Percentiles rank a stretch among this genome's conserved stretches.
These are phyloP conservation scores for Neogale vison DNA, from an alignment of 2,113 vertebrate genomes.

Conservation along the genomic window DNA sequence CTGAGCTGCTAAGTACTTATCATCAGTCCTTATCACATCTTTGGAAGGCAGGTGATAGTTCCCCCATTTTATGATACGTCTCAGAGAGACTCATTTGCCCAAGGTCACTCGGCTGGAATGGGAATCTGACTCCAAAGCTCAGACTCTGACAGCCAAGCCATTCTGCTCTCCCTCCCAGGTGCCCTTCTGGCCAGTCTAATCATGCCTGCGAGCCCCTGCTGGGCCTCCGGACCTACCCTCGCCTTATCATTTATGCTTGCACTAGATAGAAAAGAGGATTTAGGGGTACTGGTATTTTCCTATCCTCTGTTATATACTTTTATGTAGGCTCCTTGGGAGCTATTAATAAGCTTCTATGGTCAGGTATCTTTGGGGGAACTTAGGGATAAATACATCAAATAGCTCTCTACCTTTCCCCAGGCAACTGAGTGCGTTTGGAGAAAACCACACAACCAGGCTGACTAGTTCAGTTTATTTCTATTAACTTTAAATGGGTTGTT, in stretches of 20 bases:
- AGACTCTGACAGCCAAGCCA: background rate
- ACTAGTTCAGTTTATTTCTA: background rate
- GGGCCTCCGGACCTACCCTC: background rate
- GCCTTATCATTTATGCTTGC: background rate
- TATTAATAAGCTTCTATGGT: background rate
- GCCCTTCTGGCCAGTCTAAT: background rate
- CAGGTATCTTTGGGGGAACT: background rate
- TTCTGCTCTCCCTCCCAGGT: background rate
- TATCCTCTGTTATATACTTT: background rate
- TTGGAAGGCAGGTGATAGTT: background rate
- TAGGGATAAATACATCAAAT: background rate
- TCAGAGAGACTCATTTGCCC: background rate
- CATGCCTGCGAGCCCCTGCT: rapidly evolving
- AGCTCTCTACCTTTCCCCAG: background rate
- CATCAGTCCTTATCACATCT: background rate
- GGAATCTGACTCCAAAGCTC: background rate
- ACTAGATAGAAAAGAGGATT: background rate
- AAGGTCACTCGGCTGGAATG: background rate
- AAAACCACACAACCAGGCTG: background rate
- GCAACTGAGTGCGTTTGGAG: background rate
- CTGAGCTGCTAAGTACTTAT: background rate
- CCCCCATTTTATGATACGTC: background rate
- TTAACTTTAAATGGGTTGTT: too few species aligned
- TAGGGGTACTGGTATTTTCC: background rate
- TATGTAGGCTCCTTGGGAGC: background rate